Evolutionary conservation across 1,140 invertebrate species (phyloP), one percentile per base, ranked within the genome.

Genomic region (Aphelinus atriplicis): DNA sequence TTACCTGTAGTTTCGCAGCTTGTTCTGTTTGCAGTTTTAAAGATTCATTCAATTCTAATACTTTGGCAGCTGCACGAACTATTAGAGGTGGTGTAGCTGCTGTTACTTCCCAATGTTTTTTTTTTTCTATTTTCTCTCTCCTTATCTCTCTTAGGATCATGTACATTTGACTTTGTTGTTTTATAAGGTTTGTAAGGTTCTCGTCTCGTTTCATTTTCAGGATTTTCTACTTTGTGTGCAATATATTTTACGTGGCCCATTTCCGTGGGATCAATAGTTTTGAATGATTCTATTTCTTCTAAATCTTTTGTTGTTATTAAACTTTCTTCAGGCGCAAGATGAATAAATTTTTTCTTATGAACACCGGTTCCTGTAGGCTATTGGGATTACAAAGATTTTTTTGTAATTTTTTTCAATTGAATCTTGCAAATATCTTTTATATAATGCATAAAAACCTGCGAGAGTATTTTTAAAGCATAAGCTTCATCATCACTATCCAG

Each of bases 21-120:
- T 88, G 84, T 70, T 88, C 82, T 48, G 88, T 88, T 79, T 92
- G 90, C 45, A 92, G 81, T 72, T 85, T 85, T 7, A 92, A 80
- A 7, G 91, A 91, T 78, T 92, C 91, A 77, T 89, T 87, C 57
- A 92, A 81, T 70, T 80, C 87, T 66, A 92, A 82, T 50, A 86
- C 72, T 84, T 91, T 90, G 3, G 85, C 86, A 71, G 90, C 86
- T 71, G 88, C 90, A 80, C 91, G 89, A 65, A 91, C 78, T 73
- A 83, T 85, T 7, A 77, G 70, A 43, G 88, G 88, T 58, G 89
- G 92, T n/a, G 92, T 93, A 10, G 92, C 92, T 55, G 92, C 91
- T 2, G 92, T 93, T 3, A 91, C 84, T 84, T 93, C 92, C 92
- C 92, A 93, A 80, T 91, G n/a, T 79, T 83, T 91, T 91, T 64